These are phyloP conservation scores for Crotalus tigris DNA, from an alignment of 2,113 vertebrate species.

Conservation along the genomic window DNA sequence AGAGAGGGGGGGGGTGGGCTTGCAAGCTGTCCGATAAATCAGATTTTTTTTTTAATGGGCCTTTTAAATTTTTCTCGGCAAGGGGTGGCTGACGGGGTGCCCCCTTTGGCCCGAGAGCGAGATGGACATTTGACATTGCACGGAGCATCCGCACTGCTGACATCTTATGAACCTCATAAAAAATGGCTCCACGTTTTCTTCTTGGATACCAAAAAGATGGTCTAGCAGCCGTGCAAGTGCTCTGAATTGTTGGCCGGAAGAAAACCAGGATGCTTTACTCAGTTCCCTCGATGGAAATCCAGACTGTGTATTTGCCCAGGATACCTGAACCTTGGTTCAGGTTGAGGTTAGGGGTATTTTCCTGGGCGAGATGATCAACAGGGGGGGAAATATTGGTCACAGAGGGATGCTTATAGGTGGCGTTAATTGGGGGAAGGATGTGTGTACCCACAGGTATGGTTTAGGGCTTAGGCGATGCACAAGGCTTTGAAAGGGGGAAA, in stretches of 20 bases:
- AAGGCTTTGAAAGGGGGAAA: conserved; percentile 5
- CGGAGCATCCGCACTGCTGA: conserved; percentile 71
- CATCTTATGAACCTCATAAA: conserved; percentile 74
- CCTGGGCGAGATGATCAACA: background rate
- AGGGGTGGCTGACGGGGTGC: conserved; percentile 64
- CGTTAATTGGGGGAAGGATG: conserved; percentile 38
- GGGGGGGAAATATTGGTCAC: background rate
- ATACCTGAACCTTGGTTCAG: background rate
- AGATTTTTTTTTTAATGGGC: conserved; percentile 63
- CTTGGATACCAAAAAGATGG: conserved; percentile 57
- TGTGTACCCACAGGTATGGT: conserved; percentile 37
- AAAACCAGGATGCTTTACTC: conserved; percentile 37
- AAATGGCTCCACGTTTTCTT: conserved; percentile 73
- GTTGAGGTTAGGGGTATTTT: conserved; percentile 27
- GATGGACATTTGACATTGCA: conserved; percentile 66
- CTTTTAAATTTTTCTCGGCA: conserved; percentile 61
- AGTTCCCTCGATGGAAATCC: conserved; percentile 48
- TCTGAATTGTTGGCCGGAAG: conserved; percentile 54
- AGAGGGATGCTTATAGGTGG: conserved; percentile 1
- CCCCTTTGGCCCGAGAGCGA: conserved; percentile 69
- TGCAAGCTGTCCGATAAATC: conserved; percentile 52
- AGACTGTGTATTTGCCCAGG: background rate
- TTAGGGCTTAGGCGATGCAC: conserved; percentile 15
- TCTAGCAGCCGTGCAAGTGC: conserved; percentile 51
- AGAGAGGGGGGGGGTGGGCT: conserved; percentile 40